phyloP scores from a whole-genome alignment of 2,888 invertebrate species.

The Drosophila borealis region DNA sequence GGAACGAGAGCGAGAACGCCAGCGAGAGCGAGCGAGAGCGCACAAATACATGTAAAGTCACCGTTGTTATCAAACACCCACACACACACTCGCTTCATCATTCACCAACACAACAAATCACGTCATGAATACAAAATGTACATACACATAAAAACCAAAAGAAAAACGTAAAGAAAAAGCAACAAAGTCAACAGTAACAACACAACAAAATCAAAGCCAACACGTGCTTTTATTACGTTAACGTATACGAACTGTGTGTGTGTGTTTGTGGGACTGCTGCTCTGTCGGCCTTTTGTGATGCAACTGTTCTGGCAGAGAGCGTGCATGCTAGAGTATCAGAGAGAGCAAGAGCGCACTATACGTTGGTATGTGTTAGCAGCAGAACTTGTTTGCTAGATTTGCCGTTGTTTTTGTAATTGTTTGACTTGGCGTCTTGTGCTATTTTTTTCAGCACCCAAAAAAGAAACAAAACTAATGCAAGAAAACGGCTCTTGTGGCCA shows the following conservation, averaged over 20 bases:
- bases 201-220: conserved; percentile 73
- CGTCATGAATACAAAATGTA: conserved; percentile 65
- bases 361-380: conserved; percentile 24
- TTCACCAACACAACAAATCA: conserved; percentile 40
- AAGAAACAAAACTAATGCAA: conserved; percentile 26
- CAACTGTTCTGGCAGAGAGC: conserved; percentile 54
- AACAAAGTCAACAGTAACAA: conserved; percentile 46
- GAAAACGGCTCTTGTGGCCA: conserved; percentile 30
- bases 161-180: conserved; percentile 25
- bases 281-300: conserved; percentile 52
- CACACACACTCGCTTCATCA: conserved; percentile 20
- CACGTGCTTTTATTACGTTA: conserved; percentile 83
- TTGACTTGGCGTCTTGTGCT: conserved; percentile 39
- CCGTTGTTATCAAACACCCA: conserved; percentile 53
- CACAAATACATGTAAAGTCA: conserved; percentile 21
- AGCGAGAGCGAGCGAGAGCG: conserved; percentile 5
- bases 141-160: conserved; percentile 15
- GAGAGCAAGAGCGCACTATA: conserved; percentile 12
- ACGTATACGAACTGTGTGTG: conserved; percentile 34
- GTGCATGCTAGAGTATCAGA: conserved; percentile 13
- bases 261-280: conserved; percentile 25
- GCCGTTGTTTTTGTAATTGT: conserved; percentile 35
- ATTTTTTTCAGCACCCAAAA: conserved; percentile 21
- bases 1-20: conserved; percentile 7
- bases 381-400: conserved; percentile 55